Conservation (phyloP, 2,113 vertebrate species). For the Perca fluviatilis region DNA sequence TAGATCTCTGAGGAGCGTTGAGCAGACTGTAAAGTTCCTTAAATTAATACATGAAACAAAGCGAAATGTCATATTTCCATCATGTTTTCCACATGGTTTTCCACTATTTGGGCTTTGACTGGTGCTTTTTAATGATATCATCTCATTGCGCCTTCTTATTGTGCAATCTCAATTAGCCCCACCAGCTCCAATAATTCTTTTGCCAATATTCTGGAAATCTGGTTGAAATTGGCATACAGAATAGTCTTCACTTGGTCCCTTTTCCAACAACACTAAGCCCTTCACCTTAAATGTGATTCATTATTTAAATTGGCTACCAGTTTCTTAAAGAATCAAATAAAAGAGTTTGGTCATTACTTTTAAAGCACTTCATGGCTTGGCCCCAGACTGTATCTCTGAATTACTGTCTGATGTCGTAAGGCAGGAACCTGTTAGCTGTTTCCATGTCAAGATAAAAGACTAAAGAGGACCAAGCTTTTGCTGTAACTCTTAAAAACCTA, state of each 20-base stretch:
- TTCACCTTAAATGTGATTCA: neutral
- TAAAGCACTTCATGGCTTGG: neutral
- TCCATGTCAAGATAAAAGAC: neutral
- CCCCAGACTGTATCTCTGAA: neutral
- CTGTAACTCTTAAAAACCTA: neutral
- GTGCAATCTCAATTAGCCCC: too few relatives aligned
- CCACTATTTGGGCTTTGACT: neutral
- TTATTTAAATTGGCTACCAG: neutral
- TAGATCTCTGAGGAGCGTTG: neutral
- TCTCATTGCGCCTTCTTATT: neutral
- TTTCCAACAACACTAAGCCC: neutral
- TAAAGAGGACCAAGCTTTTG: too few relatives aligned
- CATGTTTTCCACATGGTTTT: neutral
- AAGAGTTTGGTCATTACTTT: conserved; percentile 5
- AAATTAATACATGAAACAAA: neutral
- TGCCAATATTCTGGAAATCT: neutral
- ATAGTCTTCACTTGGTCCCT: neutral
- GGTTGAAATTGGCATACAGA: neutral
- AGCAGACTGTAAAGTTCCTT: neutral
- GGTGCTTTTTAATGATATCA: too few relatives aligned
- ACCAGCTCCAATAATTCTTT: neutral
- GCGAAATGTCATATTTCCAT: neutral
- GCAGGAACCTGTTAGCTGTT: neutral
- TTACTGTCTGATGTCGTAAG: conserved; percentile 1
- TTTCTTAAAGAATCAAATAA: conserved; percentile 4